Conservation (phyloP, 2,888 invertebrate species). For the Troglohyphantes excavatus region DNA sequence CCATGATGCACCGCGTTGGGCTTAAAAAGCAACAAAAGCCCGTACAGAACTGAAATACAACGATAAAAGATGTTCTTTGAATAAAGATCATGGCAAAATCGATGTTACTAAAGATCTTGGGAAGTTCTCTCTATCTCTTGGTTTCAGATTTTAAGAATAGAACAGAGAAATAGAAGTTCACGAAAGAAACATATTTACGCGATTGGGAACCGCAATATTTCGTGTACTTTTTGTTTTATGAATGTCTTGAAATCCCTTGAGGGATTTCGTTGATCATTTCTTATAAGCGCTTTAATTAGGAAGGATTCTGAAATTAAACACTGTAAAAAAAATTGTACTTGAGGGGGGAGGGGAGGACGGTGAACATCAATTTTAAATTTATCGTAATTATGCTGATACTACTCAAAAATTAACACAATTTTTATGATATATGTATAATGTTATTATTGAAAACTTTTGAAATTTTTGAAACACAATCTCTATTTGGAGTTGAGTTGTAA, state of each 20-base stretch:
- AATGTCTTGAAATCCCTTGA: conserved; percentile 7
- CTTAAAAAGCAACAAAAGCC: conserved; percentile 42
- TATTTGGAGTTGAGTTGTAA: too few relatives aligned
- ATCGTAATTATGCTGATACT: too few relatives aligned
- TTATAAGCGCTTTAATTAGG: too few relatives aligned
- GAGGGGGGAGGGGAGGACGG: too few relatives aligned
- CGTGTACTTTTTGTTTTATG: neutral
- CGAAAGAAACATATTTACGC: conserved; percentile 11
- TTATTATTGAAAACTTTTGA: too few relatives aligned
- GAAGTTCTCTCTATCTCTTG: neutral
- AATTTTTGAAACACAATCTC: too few relatives aligned
- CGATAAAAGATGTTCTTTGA: conserved; percentile 52
- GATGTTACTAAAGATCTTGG: conserved; percentile 65
- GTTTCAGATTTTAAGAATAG: neutral
- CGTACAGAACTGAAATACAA: conserved; percentile 41
- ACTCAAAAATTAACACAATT: too few relatives aligned
- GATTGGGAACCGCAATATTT: conserved; percentile 44
- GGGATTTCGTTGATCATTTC: too few relatives aligned
- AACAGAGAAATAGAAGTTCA: conserved; percentile 12
- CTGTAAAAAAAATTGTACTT: too few relatives aligned
- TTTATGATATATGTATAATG: too few relatives aligned
- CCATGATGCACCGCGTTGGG: conserved; percentile 26
- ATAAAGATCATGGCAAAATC: conserved; percentile 70
- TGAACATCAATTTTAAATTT: too few relatives aligned
- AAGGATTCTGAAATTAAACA: too few relatives aligned